Percentiles rank a stretch among this genome's conserved stretches.
Conservation (phyloP, 1,140 invertebrate species). For the Periplaneta americana region DNA sequence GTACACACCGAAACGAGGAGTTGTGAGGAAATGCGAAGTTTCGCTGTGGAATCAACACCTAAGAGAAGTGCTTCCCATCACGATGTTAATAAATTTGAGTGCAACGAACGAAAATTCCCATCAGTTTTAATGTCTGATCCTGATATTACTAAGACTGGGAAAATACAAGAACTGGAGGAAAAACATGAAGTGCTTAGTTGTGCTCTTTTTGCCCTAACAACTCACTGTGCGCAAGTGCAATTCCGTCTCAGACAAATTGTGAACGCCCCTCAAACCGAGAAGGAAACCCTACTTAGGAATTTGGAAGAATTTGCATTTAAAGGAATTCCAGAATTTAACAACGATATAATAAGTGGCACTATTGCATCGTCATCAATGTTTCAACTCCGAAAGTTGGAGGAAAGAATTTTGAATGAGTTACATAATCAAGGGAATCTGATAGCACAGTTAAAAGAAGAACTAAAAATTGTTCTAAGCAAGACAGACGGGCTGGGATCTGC, state of each 20-base stretch:
- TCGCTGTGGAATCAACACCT: too few species aligned
- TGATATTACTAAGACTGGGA: too few species aligned
- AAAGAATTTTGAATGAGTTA: not conserved
- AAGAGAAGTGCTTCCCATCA: too few species aligned
- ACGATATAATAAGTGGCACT: not conserved
- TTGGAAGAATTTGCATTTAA: not conserved
- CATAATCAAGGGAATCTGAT: not conserved
- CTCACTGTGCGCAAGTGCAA: not conserved
- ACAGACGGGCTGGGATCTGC: too few species aligned
- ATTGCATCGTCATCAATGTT: not conserved
- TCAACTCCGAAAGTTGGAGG: not conserved
- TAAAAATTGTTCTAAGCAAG: not conserved
- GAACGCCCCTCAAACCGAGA: not conserved
- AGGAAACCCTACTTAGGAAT: not conserved
- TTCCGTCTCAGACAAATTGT: not conserved
- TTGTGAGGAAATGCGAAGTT: too few species aligned
- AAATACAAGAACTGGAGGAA: too few species aligned
- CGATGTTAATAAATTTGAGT: too few species aligned
- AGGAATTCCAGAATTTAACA: not conserved
- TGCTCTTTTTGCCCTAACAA: too few species aligned
- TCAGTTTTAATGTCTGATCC: too few species aligned
- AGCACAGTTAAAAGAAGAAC: not conserved
- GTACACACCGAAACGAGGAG: too few species aligned
- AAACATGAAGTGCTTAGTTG: too few species aligned
- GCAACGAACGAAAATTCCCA: too few species aligned